These are phyloP conservation scores for Acrobasis repandana DNA, from an alignment of 2,888 invertebrate genomes.

Conservation along the genomic window DNA sequence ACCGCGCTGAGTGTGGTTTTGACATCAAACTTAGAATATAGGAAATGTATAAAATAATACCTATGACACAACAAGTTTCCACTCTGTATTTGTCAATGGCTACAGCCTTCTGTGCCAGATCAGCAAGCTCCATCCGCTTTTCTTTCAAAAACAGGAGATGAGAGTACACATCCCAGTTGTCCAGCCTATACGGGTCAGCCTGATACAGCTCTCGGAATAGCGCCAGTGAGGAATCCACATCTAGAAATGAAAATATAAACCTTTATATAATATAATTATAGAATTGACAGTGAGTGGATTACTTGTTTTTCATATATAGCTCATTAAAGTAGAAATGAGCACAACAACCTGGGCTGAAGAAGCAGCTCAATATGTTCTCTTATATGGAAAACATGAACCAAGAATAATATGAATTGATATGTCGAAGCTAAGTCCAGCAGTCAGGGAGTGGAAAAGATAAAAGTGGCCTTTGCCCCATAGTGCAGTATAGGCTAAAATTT, in stretches of 20 bases:
- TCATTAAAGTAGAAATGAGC: no score
- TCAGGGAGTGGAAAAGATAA: no score
- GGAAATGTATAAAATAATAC: conserved; percentile 61
- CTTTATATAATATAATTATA: no score
- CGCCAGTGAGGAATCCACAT: conserved; percentile 93
- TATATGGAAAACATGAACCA: no score
- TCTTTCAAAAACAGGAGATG: conserved; percentile 98
- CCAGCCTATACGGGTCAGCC: conserved; percentile 95
- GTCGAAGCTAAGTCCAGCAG: no score
- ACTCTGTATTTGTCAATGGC: conserved; percentile 98
- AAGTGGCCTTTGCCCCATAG: no score
- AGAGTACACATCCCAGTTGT: conserved; percentile 98
- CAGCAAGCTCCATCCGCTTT: conserved; percentile 94
- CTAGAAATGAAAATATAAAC: conserved; percentile 78
- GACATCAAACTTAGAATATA: background rate
- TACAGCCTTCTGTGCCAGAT: conserved; percentile 95
- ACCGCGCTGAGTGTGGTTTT: no score
- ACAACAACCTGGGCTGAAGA: no score
- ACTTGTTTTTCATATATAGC: no score
- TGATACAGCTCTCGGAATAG: conserved; percentile 92
- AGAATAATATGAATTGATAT: no score
- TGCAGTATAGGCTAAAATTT: background rate
- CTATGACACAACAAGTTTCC: conserved; percentile 99
- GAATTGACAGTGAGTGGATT: no score
- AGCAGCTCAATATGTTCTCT: no score